Evolutionary conservation across 2,113 vertebrate species (phyloP).

Genomic region (Monarcha castaneiventris): DNA sequence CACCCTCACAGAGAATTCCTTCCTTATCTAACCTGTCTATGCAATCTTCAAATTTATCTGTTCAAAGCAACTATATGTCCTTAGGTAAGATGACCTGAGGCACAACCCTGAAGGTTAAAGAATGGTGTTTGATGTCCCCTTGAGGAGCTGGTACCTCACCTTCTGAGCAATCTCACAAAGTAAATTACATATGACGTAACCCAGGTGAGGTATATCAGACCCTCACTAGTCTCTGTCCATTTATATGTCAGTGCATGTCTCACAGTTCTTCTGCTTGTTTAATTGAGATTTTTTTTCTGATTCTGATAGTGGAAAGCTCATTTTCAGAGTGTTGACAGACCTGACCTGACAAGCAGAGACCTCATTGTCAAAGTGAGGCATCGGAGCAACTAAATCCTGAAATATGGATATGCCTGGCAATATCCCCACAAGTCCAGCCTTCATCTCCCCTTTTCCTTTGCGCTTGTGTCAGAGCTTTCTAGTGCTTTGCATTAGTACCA

Average conservation of each 20-base stretch:
- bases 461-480: neutral
- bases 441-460: neutral
- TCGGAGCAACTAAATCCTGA: rapidly evolving
- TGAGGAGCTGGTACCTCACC: neutral
- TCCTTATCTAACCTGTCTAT: neutral
- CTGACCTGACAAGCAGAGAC: neutral
- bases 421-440: neutral
- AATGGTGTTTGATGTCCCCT: neutral
- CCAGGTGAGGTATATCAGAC: neutral
- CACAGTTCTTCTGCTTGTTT: neutral
- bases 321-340: neutral
- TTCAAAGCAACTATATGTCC: neutral
- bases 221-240: neutral
- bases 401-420: neutral
- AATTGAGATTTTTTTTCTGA: neutral
- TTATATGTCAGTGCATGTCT: neutral
- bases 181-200: neutral
- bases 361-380: neutral
- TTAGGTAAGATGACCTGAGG: neutral
- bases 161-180: neutral
- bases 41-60: neutral
- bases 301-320: neutral
- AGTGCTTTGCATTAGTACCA: neutral
- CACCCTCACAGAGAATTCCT: neutral
- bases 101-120: neutral